Evolutionary conservation across 2,797 vertebrate species (phyloP).

Genomic region (Pseudochromis fuscus): DNA sequence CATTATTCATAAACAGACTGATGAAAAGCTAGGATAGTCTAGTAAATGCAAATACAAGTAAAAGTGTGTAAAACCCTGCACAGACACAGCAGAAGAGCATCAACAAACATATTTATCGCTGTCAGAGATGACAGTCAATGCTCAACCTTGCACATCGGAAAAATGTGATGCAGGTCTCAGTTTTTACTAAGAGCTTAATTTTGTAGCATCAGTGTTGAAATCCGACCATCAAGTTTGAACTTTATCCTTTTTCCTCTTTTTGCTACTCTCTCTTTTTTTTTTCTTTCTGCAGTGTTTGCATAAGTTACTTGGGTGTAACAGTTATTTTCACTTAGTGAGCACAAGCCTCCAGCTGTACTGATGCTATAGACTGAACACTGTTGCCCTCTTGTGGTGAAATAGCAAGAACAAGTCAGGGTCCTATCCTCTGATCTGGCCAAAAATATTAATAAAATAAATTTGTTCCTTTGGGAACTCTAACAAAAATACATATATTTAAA

Average conservation of each 20-base stretch:
- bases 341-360: no score
- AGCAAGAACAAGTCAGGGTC: no score
- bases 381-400: no score
- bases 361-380: no score
- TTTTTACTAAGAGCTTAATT: not conserved
- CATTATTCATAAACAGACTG: constrained; percentile 69
- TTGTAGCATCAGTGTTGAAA: constrained; percentile 14
- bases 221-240: constrained; percentile 9
- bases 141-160: constrained; percentile 6
- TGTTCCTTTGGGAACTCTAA: no score
- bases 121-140: not conserved
- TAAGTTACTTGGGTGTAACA: no score
- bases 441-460: no score
- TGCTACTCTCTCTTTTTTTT: not conserved
- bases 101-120: constrained; percentile 18
- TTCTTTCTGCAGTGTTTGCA: no score
- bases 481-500: no score
- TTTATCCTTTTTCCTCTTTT: not conserved
- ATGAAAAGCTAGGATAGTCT: constrained; percentile 46
- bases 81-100: not conserved
- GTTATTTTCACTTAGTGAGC: no score
- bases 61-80: constrained; percentile 19
- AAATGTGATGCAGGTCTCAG: not conserved
- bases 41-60: constrained; percentile 53
- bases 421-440: no score